Evolutionary conservation across 1,140 invertebrate genomes (phyloP).

Genomic region (Trichomalopsis sarcophagae): DNA sequence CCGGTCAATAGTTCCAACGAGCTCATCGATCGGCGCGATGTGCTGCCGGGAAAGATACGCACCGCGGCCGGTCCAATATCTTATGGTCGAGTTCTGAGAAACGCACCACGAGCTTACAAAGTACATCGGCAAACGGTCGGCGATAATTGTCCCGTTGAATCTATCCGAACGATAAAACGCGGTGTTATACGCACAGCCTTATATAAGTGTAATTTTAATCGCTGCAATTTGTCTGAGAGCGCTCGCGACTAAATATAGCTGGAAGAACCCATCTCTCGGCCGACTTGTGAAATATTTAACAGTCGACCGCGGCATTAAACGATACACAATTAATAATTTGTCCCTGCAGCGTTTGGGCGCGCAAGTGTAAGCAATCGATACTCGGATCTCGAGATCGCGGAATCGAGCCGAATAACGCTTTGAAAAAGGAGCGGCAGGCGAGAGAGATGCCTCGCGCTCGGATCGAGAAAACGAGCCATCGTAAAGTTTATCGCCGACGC

Average conservation of each 20-base stretch:
- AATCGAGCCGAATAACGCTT: conserved; percentile 1
- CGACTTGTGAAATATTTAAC: neutral
- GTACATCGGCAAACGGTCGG: neutral
- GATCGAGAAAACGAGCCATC: conserved; percentile 65
- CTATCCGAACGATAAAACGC: conserved; percentile 8
- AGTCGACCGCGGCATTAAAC: conserved; percentile 22
- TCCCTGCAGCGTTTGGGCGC: neutral
- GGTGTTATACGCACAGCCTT: no score
- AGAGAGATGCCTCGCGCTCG: conserved; percentile 61
- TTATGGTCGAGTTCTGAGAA: neutral
- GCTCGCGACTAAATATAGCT: no score
- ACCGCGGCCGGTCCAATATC: no score
- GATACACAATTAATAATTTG: conserved; percentile 46
- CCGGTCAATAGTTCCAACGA: neutral
- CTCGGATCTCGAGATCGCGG: conserved; percentile 5
- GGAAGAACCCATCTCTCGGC: no score
- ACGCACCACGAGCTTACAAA: neutral
- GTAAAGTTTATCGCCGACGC: conserved; percentile 69
- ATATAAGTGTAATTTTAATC: conserved; percentile 25
- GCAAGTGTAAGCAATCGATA: neutral
- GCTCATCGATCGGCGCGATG: neutral
- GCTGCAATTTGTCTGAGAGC: neutral
- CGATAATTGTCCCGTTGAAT: conserved; percentile 17
- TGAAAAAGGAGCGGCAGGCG: conserved; percentile 54
- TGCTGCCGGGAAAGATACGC: neutral